These are phyloP conservation scores for Heptranchias perlo DNA, from an alignment of 2,113 vertebrate genomes.

Conservation along the genomic window DNA sequence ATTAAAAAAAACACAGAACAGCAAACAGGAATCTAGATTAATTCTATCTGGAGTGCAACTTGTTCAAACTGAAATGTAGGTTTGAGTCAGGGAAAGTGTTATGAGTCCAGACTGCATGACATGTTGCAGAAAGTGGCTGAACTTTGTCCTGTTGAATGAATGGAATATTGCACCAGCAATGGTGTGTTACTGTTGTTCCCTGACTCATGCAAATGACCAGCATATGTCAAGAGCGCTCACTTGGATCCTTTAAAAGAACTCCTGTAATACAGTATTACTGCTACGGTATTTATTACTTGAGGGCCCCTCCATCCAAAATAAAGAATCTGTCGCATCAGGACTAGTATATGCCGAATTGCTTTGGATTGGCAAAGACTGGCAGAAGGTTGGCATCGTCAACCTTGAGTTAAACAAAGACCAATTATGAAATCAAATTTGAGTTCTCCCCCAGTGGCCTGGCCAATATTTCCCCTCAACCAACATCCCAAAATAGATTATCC, in stretches of 20 bases:
- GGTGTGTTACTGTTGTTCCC: not conserved
- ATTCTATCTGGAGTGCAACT: not conserved
- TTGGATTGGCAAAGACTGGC: not conserved
- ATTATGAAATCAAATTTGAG: not conserved
- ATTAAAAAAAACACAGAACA: not conserved
- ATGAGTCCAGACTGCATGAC: not conserved
- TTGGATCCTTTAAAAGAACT: not conserved
- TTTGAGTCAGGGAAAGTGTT: not conserved
- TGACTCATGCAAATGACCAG: not conserved
- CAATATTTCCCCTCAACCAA: too few species aligned
- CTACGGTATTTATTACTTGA: not conserved
- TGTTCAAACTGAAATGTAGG: not conserved
- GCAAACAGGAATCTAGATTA: not conserved
- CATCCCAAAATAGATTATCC: too few species aligned
- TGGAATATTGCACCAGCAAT: not conserved
- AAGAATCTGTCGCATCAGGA: not conserved
- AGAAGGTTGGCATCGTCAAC: not conserved
- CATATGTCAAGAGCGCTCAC: not conserved
- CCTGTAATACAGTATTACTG: not conserved
- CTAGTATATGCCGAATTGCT: not conserved
- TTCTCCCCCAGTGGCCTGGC: not conserved
- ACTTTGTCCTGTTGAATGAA: not conserved
- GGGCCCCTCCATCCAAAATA: not conserved
- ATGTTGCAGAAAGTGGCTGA: not conserved
- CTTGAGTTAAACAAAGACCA: not conserved